phyloP scores from a whole-genome alignment of 2,797 vertebrate genomes.

The Glyptemys insculpta region DNA sequence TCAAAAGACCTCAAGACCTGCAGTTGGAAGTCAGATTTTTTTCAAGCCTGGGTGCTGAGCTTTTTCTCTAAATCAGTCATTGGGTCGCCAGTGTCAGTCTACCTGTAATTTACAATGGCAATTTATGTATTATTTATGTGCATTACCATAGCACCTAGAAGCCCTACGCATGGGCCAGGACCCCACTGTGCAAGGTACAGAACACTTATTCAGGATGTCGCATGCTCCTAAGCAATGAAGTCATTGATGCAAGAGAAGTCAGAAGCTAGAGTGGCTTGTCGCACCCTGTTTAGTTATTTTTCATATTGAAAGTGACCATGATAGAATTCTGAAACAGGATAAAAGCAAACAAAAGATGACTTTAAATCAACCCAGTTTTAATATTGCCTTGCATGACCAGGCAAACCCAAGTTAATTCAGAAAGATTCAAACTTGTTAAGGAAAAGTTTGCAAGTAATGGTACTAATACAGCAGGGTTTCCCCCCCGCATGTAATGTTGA shows the following conservation, averaged over 20 bases:
- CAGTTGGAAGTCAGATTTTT: conserved; percentile 26
- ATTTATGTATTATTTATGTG: neutral
- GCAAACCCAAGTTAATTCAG: neutral
- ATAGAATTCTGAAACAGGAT: neutral
- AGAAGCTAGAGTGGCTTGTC: neutral
- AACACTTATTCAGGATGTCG: neutral
- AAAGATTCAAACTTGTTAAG: neutral
- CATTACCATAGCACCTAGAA: neutral
- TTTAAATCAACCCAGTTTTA: neutral
- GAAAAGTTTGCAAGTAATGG: neutral
- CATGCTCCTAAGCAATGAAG: neutral
- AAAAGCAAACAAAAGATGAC: neutral
- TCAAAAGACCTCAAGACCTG: neutral
- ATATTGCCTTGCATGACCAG: neutral
- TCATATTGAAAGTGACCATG: neutral
- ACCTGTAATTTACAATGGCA: neutral
- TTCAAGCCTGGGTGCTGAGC: neutral
- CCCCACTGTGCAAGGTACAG: neutral
- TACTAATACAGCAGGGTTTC: neutral
- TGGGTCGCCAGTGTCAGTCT: neutral
- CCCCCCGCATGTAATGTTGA: neutral
- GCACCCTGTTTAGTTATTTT: neutral
- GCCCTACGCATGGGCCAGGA: neutral
- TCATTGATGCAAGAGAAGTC: fast-evolving
- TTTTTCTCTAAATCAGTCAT: neutral